Evolutionary conservation across 1,140 invertebrate species (phyloP), one percentile per base, ranked within the genome.

Genomic region (Chelonus insularis): DNA sequence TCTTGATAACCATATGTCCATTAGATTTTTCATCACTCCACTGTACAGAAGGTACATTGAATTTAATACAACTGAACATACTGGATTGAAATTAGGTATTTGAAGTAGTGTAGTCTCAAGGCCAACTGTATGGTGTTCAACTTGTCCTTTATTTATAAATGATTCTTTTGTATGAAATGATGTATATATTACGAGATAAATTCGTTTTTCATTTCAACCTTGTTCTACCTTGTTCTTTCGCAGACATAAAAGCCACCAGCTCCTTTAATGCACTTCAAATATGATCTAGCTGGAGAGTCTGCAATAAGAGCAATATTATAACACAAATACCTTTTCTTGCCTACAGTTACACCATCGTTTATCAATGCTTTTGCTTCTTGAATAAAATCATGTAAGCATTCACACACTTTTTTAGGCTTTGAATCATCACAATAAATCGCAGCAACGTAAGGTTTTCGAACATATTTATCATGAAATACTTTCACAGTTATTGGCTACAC

Each of bases 221-320:
- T 11, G 41, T 62, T 20, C 18, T 23, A 0, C 68, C 68, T 57
- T 66, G 60, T 20, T 54, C 65, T 63, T 25, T 72, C 69, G 51
- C 68, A 72, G n/a, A 47, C 57, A 51, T 52, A 64, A 63, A 62
- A 72, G 23, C 59, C 64, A 1, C 61, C 60, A 7, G 62, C 64
- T 20, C 32, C 50, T 58, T 72, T 70, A 8, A 34, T 61, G 9
- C 60, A 48, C 60, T 71, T 72, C 1, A 70, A 0, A 58, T 52
- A 68, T 12, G 65, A 29, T 34, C 64, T 55, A 1, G 69, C 69
- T n/a, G 54, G 55, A 0, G 63, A 63, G 55, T 72, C 67, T 4
- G 51, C 51, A 18, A 54, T 48, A 7, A 63, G 16, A 14, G 56
- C 62, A 7, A 62, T 11, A 25, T 67, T 64, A 43, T 29, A 1